phyloP scores from a whole-genome alignment of 2,888 invertebrate species.

The Hermaeophaga mercurialis region DNA sequence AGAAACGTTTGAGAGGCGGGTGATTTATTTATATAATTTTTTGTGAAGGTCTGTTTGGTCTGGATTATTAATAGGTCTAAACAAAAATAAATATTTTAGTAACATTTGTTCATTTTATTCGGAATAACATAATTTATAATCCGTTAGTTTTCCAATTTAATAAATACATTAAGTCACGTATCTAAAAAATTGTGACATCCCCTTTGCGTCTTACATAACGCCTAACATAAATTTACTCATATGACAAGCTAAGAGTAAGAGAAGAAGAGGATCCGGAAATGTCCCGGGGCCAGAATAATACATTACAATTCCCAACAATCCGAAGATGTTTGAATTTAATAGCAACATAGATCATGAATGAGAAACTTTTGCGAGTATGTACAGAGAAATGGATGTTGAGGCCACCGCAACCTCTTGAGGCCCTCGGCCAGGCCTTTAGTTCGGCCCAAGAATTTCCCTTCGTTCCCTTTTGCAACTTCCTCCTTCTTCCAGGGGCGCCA shows the following conservation, averaged over 20 bases:
- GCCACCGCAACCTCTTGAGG: constrained; percentile 58
- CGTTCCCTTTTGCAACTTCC: constrained; percentile 15
- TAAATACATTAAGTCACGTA: too few species aligned
- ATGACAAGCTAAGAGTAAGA: constrained; percentile 18
- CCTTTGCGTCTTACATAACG: constrained; percentile 11
- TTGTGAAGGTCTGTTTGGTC: too few species aligned
- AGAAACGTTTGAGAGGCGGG: too few species aligned
- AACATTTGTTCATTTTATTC: too few species aligned
- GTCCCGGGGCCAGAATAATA: constrained; percentile 54
- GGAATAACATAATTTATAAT: too few species aligned
- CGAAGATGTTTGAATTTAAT: constrained; percentile 60
- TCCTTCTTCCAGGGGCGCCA: neutral
- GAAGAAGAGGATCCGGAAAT: constrained; percentile 35
- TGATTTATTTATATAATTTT: too few species aligned
- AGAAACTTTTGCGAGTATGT: constrained; percentile 56
- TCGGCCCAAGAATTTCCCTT: constrained; percentile 54
- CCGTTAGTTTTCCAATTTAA: too few species aligned
- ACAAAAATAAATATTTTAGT: too few species aligned
- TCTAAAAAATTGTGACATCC: too few species aligned
- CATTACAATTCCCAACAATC: constrained; percentile 59
- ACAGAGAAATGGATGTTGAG: constrained; percentile 57
- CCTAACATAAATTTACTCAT: constrained; percentile 1
- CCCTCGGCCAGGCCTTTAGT: constrained; percentile 47
- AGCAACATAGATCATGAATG: constrained; percentile 58
- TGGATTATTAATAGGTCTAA: too few species aligned